phyloP scores from a whole-genome alignment of 2,888 invertebrate species.

The Dione juno region DNA sequence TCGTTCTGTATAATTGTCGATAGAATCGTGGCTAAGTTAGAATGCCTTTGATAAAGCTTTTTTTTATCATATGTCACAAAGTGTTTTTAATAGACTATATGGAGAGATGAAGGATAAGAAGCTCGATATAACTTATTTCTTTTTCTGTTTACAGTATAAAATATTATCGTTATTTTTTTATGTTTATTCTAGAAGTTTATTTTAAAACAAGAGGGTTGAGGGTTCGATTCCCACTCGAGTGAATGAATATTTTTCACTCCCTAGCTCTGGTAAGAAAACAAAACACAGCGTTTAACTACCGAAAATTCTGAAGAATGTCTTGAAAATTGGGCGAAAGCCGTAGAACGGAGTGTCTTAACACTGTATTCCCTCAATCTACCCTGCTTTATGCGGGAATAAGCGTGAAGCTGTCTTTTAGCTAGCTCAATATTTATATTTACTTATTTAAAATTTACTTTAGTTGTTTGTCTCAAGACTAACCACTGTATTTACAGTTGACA shows the following conservation, averaged over 20 bases:
- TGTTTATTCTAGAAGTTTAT: neutral
- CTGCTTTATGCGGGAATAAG: too few species aligned
- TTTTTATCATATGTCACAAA: too few species aligned
- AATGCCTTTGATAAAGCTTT: too few species aligned
- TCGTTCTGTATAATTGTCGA: neutral
- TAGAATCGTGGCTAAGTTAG: neutral
- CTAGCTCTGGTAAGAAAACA: neutral
- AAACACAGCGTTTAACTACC: neutral
- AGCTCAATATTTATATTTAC: too few species aligned
- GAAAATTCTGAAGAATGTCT: neutral
- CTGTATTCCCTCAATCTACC: neutral
- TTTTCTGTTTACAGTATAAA: neutral
- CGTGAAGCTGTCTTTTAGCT: too few species aligned
- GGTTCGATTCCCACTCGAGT: neutral
- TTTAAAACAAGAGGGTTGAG: neutral
- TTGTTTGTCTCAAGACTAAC: too few species aligned
- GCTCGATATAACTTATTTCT: too few species aligned
- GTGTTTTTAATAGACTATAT: too few species aligned
- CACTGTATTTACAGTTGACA: too few species aligned
- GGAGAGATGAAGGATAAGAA: too few species aligned
- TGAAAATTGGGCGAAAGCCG: neutral
- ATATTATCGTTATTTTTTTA: neutral
- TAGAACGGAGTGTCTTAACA: neutral
- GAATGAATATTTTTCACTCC: neutral
- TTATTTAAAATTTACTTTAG: too few species aligned